These are phyloP conservation scores for Trichonephila clavata DNA, from an alignment of 1,140 invertebrate species.

Conservation along the genomic window DNA sequence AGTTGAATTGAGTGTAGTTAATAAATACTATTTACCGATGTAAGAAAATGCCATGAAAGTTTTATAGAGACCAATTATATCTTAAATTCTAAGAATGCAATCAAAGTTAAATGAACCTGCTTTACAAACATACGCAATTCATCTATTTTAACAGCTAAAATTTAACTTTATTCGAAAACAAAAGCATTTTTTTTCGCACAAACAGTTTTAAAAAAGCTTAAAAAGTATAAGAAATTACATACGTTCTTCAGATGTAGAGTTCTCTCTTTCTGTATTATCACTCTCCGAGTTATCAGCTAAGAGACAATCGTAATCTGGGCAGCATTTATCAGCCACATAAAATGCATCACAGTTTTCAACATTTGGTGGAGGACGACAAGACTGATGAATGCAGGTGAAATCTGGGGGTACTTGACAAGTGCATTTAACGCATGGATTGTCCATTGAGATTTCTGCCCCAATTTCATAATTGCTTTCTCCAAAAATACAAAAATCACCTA, in stretches of 20 bases:
- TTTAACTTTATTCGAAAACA: too few relatives aligned
- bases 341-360: background rate
- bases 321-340: constrained; percentile 24
- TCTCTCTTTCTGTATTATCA: background rate
- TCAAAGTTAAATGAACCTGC: too few relatives aligned
- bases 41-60: too few relatives aligned
- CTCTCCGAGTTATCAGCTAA: background rate
- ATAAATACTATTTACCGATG: too few relatives aligned
- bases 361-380: constrained; percentile 58
- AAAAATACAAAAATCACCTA: constrained; percentile 48
- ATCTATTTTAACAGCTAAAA: too few relatives aligned
- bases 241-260: background rate
- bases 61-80: too few relatives aligned
- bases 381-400: constrained; percentile 53
- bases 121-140: too few relatives aligned
- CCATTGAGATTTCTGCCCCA: constrained; percentile 35
- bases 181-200: too few relatives aligned
- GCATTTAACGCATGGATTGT: constrained; percentile 57
- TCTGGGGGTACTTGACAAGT: constrained; percentile 45
- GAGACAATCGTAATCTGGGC: constrained; percentile 45
- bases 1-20: too few relatives aligned
- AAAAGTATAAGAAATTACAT: too few relatives aligned
- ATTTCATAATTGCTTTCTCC: background rate
- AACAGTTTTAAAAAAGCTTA: too few relatives aligned
- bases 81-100: too few relatives aligned